phyloP scores from a whole-genome alignment of 2,888 invertebrate genomes.

The Cheilosia pagana region DNA sequence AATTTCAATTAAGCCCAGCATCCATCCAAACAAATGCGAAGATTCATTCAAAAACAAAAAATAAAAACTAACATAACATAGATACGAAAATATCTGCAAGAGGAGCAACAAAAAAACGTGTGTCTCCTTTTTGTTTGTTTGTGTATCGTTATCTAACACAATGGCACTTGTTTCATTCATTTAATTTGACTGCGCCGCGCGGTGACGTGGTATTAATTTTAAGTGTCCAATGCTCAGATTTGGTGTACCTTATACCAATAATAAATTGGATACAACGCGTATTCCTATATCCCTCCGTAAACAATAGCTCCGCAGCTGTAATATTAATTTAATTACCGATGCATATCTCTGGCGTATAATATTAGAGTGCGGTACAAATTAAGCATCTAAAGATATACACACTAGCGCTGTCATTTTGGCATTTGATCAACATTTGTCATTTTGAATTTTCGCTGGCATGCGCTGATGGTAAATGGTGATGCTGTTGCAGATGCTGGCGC shows the following conservation, averaged over 20 bases:
- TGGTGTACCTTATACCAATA: constrained; percentile 33
- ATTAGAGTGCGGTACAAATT: constrained; percentile 52
- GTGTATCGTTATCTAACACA: constrained; percentile 55
- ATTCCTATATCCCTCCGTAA: constrained; percentile 28
- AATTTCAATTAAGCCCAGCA: constrained; percentile 61
- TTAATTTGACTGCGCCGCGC: constrained; percentile 42
- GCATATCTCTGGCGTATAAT: constrained; percentile 23
- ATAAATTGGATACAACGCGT: constrained; percentile 51
- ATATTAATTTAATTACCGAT: constrained; percentile 54
- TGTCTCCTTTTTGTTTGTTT: constrained; percentile 1
- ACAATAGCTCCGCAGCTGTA: constrained; percentile 68
- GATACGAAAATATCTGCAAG: constrained; percentile 43
- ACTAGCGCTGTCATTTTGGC: constrained; percentile 62
- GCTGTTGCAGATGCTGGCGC: constrained; percentile 19
- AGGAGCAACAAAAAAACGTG: background rate
- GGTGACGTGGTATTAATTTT: constrained; percentile 62
- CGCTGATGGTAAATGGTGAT: constrained; percentile 25
- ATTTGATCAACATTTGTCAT: constrained; percentile 75
- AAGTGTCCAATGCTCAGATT: constrained; percentile 47
- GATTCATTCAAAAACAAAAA: constrained; percentile 42
- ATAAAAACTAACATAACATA: no score
- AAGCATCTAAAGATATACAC: constrained; percentile 66
- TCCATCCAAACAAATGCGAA: constrained; percentile 37
- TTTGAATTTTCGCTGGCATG: constrained; percentile 36
- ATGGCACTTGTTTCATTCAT: constrained; percentile 73